Evolutionary conservation across 1,140 invertebrate species (phyloP).

Genomic region (Drusus annulatus): DNA sequence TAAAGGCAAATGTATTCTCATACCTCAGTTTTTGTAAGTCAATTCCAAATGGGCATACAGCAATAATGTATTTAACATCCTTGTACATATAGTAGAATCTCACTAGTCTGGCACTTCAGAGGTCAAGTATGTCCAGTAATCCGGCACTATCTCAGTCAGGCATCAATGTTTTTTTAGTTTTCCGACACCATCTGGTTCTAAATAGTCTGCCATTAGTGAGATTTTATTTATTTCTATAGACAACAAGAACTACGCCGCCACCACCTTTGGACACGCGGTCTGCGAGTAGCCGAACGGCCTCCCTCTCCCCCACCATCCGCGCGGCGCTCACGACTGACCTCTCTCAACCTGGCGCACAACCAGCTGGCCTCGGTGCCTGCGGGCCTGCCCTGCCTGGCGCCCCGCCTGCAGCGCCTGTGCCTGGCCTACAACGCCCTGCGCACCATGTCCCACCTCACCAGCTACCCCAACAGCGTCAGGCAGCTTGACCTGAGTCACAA

Average conservation of each 20-base stretch:
- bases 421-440: constrained; percentile 89
- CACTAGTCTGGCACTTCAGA: no score
- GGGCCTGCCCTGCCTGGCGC: constrained; percentile 90
- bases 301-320: constrained; percentile 66
- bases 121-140: no score
- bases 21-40: no score
- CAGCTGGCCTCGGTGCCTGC: constrained; percentile 89
- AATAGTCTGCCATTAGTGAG: no score
- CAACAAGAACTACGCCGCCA: constrained; percentile 75
- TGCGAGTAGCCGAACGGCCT: constrained; percentile 79
- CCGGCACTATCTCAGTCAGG: no score
- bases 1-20: no score
- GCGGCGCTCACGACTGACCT: constrained; percentile 74
- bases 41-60: no score
- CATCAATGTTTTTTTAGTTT: no score
- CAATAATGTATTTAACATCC: no score
- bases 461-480: constrained; percentile 89
- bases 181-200: no score
- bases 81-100: no score
- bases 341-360: constrained; percentile 93
- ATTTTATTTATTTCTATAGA: constrained; percentile 51
- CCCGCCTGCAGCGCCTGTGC: constrained; percentile 88
- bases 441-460: constrained; percentile 91
- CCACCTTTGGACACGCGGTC: constrained; percentile 80
- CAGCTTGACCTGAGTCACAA: constrained; percentile 96